phyloP scores from a whole-genome alignment of 2,888 invertebrate species.

The Leptinotarsa juncta region DNA sequence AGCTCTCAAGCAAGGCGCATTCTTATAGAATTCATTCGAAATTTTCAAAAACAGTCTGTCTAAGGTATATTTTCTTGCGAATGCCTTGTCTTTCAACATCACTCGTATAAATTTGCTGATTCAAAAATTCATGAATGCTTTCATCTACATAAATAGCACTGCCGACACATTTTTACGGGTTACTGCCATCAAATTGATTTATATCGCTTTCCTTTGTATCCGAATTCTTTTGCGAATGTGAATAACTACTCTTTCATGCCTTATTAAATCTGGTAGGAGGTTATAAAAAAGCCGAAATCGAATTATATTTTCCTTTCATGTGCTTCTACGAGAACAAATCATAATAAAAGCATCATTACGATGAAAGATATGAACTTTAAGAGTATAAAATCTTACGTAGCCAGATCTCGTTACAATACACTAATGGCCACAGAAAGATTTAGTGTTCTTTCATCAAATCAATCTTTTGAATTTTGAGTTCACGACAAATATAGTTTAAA shows the following conservation, averaged over 20 bases:
- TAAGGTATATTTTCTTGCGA: not conserved
- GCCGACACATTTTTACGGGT: slow-evolving; percentile 12
- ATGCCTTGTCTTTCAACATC: not conserved
- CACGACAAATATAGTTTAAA: slow-evolving; percentile 1
- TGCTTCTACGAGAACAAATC: slow-evolving; percentile 52
- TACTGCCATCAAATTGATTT: slow-evolving; percentile 41
- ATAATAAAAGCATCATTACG: slow-evolving; percentile 54
- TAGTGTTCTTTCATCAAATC: slow-evolving; percentile 42
- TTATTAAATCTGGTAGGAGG: slow-evolving; percentile 51
- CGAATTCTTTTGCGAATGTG: slow-evolving; percentile 43
- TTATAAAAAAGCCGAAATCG: slow-evolving; percentile 52
- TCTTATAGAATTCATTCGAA: no score
- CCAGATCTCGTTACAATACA: slow-evolving; percentile 48
- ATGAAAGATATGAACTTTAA: slow-evolving; percentile 49
- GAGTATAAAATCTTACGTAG: slow-evolving; percentile 47
- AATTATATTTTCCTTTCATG: slow-evolving; percentile 52
- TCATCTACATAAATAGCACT: slow-evolving; percentile 9
- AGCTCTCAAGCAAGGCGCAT: no score
- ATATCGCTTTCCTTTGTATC: slow-evolving; percentile 26
- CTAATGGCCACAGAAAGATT: slow-evolving; percentile 48
- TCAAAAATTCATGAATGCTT: slow-evolving; percentile 14
- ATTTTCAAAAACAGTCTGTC: no score
- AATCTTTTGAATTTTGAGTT: slow-evolving; percentile 30
- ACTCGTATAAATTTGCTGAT: slow-evolving; percentile 1
- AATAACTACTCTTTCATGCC: slow-evolving; percentile 52